phyloP scores from a whole-genome alignment of 2,113 vertebrate species.

The Astatoreochromis straeleni region DNA sequence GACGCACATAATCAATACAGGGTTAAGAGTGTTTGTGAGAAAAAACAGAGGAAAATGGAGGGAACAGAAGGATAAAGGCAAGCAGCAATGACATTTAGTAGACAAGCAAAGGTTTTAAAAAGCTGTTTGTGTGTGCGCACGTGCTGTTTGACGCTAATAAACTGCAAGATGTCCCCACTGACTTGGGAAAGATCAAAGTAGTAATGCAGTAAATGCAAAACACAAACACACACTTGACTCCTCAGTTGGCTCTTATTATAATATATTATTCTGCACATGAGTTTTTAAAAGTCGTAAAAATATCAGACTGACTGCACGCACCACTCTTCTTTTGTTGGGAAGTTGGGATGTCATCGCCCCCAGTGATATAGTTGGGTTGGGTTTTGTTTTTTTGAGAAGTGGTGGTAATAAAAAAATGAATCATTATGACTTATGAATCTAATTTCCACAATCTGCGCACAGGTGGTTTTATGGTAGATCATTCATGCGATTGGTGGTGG shows the following conservation, averaged over 20 bases:
- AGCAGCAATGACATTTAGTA: neutral
- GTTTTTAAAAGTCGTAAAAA: neutral
- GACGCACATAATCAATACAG: neutral
- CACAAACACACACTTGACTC: neutral
- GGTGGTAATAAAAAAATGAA: neutral
- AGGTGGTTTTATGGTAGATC: neutral
- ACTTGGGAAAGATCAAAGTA: conserved; percentile 20
- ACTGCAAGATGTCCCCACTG: neutral
- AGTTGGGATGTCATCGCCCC: neutral
- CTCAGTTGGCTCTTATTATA: neutral
- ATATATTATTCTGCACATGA: neutral
- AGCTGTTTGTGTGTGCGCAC: neutral
- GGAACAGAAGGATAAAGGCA: neutral
- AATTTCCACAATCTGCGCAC: neutral
- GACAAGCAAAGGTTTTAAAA: neutral
- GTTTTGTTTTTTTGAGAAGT: neutral
- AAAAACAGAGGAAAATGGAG: neutral
- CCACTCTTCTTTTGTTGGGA: neutral
- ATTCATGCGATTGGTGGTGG: neutral
- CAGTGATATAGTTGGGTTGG: neutral
- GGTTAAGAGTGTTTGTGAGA: neutral
- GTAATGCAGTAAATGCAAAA: neutral
- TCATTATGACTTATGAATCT: neutral
- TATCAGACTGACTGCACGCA: neutral
- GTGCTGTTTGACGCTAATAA: neutral